Base-by-base conservation (phyloP, 2,113 vertebrate genomes). In the Tringa solitaria region DNA sequence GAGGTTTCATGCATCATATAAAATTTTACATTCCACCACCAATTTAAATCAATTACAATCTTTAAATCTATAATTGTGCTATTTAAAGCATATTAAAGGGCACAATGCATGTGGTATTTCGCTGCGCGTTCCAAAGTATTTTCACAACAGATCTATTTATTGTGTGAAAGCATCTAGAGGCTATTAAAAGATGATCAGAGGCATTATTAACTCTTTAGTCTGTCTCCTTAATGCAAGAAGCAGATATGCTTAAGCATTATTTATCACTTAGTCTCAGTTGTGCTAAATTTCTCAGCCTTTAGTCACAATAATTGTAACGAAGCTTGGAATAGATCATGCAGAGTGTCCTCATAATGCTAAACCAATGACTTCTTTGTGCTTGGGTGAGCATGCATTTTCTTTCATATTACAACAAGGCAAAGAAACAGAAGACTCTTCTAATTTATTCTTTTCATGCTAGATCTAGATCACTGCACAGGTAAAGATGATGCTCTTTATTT, bases 31-130 rank as follows among this genome's bases (percentile, higher is more conserved):
- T 92, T 96, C 90, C 74, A 76, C 91, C 84, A 69, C 94, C 91
- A 93, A 97, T 97, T 97, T 94, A 87, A 94, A 93, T 97, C 94
- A 95, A 97, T 97, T 97, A 96, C 7, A 76, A 97, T 95, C 94
- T 94, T 97, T 96, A 95, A 95, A 95, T 94, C 93, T 86, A 61
- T 93, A 96, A 97, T 93, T 94, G 91, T 94, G 83, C 88, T 92
- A 97, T 91, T 97, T 96, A 96, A 89, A 74, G 82, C 84, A 30
- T 90, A 95, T 95, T 83, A 96, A 96, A 91, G 89, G 91, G 80
- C 86, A 93, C 81, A 24, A 90, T 10, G 84, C 90, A 70, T 59
- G 70, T 84, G 92, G 96, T 91, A 90, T 91, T 97, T 96, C 41
- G 1, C 94, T 32, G 63, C 27, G 39, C 51, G 69, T 92, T 89